A percentile compares a stretch with the other conserved stretches of the same genome.
Evolutionary conservation across 1,140 invertebrate species (phyloP).

Genomic region (Hesperophylax magnus): DNA sequence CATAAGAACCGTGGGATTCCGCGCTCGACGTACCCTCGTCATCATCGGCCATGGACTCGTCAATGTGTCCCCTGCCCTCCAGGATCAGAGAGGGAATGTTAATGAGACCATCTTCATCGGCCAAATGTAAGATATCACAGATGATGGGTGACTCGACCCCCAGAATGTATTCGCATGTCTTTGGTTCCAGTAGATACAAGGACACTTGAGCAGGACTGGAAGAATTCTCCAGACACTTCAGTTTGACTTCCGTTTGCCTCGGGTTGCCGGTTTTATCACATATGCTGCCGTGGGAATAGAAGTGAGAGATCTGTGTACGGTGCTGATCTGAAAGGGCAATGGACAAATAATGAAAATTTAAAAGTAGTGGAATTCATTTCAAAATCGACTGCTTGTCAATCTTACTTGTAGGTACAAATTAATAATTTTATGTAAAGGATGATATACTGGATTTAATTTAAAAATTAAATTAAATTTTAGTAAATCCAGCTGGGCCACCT

Average conservation of each 20-base stretch:
- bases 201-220: slow-evolving; percentile 84
- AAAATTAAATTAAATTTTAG: no score
- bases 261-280: slow-evolving; percentile 89
- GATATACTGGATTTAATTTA: no score
- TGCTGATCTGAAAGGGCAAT: slow-evolving; percentile 62
- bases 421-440: no score
- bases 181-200: slow-evolving; percentile 90
- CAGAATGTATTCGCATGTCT: slow-evolving; percentile 92
- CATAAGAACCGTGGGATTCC: slow-evolving; percentile 20
- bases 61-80: slow-evolving; percentile 23
- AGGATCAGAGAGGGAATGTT: slow-evolving; percentile 47
- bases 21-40: background rate
- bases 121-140: slow-evolving; percentile 85
- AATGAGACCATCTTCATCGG: slow-evolving; percentile 80
- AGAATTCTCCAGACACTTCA: slow-evolving; percentile 83
- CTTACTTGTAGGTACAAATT: no score
- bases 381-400: no score
- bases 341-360: slow-evolving; percentile 8
- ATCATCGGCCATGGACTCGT: slow-evolving; percentile 37
- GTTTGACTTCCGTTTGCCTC: slow-evolving; percentile 88
- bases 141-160: slow-evolving; percentile 92
- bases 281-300: slow-evolving; percentile 87
- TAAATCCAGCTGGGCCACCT: no score
- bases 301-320: slow-evolving; percentile 84
- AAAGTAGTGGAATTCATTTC: no score